Conservation (phyloP, 2,888 invertebrate genomes). For the Smittia aterrima region DNA sequence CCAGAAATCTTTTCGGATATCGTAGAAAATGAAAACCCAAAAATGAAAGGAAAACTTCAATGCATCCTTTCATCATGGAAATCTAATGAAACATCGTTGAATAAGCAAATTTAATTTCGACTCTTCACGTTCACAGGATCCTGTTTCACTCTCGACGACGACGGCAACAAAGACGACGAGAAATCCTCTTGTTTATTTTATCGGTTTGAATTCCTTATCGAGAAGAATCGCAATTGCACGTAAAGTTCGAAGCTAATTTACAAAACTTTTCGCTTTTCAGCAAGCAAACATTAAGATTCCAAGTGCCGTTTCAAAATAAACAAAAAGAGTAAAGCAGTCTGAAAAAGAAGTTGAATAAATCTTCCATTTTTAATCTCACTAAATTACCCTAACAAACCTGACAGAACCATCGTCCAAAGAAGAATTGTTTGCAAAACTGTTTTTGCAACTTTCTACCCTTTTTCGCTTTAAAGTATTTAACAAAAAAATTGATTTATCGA, state of each 20-base stretch:
- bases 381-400: neutral
- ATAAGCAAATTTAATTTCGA: neutral
- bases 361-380: neutral
- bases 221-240: neutral
- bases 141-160: neutral
- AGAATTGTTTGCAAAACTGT: neutral
- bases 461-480: neutral
- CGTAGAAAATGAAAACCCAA: neutral
- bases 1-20: neutral
- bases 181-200: neutral
- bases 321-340: neutral
- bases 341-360: neutral
- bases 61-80: neutral
- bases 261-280: neutral
- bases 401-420: neutral
- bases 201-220: neutral
- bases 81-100: neutral
- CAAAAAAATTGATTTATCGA: conserved; percentile 30
- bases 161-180: neutral
- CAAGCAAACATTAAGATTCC: conserved; percentile 6
- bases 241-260: neutral
- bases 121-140: neutral
- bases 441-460: neutral
- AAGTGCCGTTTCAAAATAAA: neutral
- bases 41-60: conserved; percentile 3